A percentile compares a stretch with the other conserved stretches of the same genome.
phyloP scores from a whole-genome alignment of 2,888 invertebrate genomes.

The Chironomus tentans region DNA sequence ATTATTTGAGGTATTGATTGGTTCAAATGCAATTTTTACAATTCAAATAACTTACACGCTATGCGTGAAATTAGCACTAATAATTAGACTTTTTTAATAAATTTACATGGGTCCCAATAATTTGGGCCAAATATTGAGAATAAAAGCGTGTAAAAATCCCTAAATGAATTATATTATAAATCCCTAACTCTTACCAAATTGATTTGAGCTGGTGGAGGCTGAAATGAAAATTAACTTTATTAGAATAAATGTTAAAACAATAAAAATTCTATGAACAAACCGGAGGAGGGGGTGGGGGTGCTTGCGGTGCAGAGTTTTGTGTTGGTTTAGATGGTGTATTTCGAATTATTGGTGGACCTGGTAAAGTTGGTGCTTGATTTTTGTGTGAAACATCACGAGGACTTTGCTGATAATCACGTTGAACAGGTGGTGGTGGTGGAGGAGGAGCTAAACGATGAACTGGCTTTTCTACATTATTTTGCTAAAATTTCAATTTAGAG shows the following conservation, averaged over 20 bases:
- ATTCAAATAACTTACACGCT: too few relatives aligned
- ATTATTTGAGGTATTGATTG: too few relatives aligned
- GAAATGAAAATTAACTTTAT: too few relatives aligned
- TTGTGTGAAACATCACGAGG: background rate
- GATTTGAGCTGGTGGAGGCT: too few relatives aligned
- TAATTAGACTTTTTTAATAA: too few relatives aligned
- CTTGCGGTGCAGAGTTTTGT: slow-evolving; percentile 32
- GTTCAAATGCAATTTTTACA: too few relatives aligned
- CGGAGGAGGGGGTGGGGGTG: slow-evolving; percentile 33
- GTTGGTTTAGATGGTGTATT: slow-evolving; percentile 41
- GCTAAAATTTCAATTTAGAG: slow-evolving; percentile 31
- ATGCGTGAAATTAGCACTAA: too few relatives aligned
- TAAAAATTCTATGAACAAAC: slow-evolving; percentile 18
- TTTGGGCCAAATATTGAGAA: too few relatives aligned
- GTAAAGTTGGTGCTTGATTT: slow-evolving; percentile 29
- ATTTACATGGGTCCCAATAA: too few relatives aligned
- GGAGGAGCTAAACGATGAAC: slow-evolving; percentile 34
- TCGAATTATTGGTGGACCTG: slow-evolving; percentile 53
- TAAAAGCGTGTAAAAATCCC: too few relatives aligned
- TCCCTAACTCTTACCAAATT: background rate
- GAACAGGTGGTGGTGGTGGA: slow-evolving; percentile 45
- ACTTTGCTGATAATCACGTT: background rate
- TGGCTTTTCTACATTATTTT: slow-evolving; percentile 33
- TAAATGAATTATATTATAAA: too few relatives aligned
- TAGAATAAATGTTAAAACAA: too few relatives aligned